Percentiles rank a stretch among this genome's conserved stretches.
phyloP scores from a whole-genome alignment of 2,113 vertebrate species.

The Sprattus sprattus region DNA sequence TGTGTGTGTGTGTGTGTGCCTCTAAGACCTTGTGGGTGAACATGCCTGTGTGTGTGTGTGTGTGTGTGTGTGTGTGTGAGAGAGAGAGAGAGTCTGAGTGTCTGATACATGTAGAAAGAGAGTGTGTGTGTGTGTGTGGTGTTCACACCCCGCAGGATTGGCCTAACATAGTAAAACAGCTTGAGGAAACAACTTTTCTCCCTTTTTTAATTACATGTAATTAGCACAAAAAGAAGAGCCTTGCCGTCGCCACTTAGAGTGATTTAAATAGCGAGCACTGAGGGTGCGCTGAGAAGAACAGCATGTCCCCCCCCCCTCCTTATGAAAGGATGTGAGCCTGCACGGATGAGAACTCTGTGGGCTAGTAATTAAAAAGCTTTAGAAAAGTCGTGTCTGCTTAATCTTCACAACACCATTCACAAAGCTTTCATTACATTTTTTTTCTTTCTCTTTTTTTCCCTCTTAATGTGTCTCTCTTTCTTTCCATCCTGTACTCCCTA shows the following conservation, averaged over 20 bases:
- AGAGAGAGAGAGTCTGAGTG: background rate
- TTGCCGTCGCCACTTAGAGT: conserved; percentile 8
- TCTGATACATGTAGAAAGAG: background rate
- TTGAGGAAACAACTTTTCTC: conserved; percentile 18
- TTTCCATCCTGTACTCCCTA: background rate
- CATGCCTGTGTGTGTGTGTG: background rate
- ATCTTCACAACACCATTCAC: conserved; percentile 17
- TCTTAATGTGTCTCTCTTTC: background rate
- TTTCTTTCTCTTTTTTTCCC: background rate
- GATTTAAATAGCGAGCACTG: conserved; percentile 7
- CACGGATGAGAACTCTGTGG: background rate
- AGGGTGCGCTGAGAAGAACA: background rate
- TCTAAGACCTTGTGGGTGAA: too few relatives aligned
- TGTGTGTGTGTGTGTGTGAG: background rate
- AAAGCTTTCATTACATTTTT: background rate
- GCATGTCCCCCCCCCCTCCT: background rate
- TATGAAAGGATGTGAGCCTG: background rate
- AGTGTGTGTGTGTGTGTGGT: background rate
- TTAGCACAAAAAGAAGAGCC: conserved; percentile 13
- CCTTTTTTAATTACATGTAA: conserved; percentile 17
- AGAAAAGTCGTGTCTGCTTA: background rate
- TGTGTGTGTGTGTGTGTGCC: background rate
- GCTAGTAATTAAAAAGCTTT: conserved; percentile 6
- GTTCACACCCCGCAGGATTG: conserved; percentile 6
- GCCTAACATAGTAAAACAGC: conserved; percentile 18